Evolutionary conservation across 1,140 invertebrate species (phyloP).

Genomic region (Acromyrmex heyeri): DNA sequence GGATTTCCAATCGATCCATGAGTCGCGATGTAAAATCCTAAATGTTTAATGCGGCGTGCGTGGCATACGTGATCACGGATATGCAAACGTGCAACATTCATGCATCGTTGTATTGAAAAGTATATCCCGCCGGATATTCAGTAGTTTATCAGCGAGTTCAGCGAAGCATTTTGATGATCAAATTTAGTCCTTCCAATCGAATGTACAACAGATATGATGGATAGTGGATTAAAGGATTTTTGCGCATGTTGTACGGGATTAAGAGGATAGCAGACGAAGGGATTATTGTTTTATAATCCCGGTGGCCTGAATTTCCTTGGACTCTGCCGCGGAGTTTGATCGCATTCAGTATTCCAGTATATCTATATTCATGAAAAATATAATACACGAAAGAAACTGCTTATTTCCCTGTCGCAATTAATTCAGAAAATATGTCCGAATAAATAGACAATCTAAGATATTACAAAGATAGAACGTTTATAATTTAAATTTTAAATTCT

Average conservation of each 20-base stretch:
- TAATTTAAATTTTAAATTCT: background rate
- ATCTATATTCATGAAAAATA: background rate
- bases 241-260: constrained; percentile 30
- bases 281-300: constrained; percentile 64
- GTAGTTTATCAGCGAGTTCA: constrained; percentile 70
- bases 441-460: background rate
- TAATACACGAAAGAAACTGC: background rate
- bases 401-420: background rate
- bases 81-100: constrained; percentile 47
- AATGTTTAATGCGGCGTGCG: constrained; percentile 53
- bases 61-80: constrained; percentile 46
- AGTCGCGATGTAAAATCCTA: constrained; percentile 39
- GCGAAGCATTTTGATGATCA: constrained; percentile 61
- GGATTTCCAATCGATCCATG: constrained; percentile 20
- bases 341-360: background rate
- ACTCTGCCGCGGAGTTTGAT: constrained; percentile 11
- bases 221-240: constrained; percentile 68
- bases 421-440: background rate
- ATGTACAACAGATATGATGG: constrained; percentile 69
- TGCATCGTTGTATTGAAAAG: constrained; percentile 46
- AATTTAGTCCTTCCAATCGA: constrained; percentile 64
- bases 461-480: background rate
- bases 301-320: constrained; percentile 34
- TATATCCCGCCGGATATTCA: constrained; percentile 59
- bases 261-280: constrained; percentile 52